Evolutionary conservation across 2,797 vertebrate species (phyloP), one percentile per base, ranked within the genome.

Genomic region (Oryzias sinensis): DNA sequence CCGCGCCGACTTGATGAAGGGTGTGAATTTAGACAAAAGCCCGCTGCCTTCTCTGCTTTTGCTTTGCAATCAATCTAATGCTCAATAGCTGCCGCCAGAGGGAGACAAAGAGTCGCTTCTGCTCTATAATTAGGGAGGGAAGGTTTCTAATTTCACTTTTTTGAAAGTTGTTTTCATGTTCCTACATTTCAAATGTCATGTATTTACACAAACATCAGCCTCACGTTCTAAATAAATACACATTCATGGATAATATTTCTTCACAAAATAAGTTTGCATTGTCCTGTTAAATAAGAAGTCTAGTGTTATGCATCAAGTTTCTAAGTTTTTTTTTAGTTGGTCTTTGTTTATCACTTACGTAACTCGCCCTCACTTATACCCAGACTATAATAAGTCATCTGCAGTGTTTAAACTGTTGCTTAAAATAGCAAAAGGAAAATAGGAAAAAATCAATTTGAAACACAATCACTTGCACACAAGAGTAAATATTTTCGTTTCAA

Each of bases 71-170:
- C 1, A 3, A n/a, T 65, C 60, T 46, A 40, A 11, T 49, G 17
- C 27, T 5, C 53, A 45, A 71, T 70, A 73, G 43, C 62, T 65
- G 52, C 70, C 83, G 25, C 77, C 56, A 25, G 81, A 65, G 78
- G 84, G 81, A 51, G 81, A 54, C 70, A 55, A 5, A 1, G 63
- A 68, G 72, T 57, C 9, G 43, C 49, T 5, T 25, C 18, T 8
- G 5, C 49, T 51, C 82, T 81, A 65, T 74, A 78, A 77, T 82
- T 79, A 82, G 70, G 44, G 25, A 16, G 47, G 29, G 5, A 25
- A 62, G 49, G 76, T 74, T 64, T 86, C 72, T 63, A 0, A 29
- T 82, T 80, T 50, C 15, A 4, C 7, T 18, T 47, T 18, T 60
- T 53, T 70, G 2, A 37, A 37, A 37, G 33, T 2, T 11, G 33